A percentile compares a stretch with the other conserved stretches of the same genome.
Conservation (phyloP, 1,140 invertebrate genomes). For the Microvelia longipes region DNA sequence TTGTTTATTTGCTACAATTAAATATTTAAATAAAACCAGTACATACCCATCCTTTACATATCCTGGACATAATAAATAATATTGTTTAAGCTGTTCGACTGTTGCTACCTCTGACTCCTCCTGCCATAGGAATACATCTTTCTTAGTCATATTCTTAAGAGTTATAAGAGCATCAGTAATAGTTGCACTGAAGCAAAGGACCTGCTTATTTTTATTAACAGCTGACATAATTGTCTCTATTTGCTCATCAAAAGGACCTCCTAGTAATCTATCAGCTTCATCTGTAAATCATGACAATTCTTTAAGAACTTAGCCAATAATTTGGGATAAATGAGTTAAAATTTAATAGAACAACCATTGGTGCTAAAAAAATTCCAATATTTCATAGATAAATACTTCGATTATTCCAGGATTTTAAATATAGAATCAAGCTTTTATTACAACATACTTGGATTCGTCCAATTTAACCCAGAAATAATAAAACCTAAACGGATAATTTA, state of each 20-base stretch:
- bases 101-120: slow-evolving; percentile 53
- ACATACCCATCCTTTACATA: slow-evolving; percentile 82
- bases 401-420: no score
- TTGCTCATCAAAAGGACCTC: slow-evolving; percentile 62
- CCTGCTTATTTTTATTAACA: slow-evolving; percentile 66
- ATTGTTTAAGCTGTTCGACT: slow-evolving; percentile 74
- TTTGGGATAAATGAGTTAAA: no score
- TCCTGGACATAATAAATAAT: slow-evolving; percentile 74
- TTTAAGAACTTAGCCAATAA: no score
- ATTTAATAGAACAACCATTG: no score
- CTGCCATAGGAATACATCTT: slow-evolving; percentile 44
- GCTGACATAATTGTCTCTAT: slow-evolving; percentile 66
- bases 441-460: no score
- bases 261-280: slow-evolving; percentile 79
- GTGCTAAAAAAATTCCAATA: no score
- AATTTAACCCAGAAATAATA: no score
- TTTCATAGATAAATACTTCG: no score
- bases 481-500: no score
- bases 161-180: slow-evolving; percentile 72
- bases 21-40: no score
- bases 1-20: no score
- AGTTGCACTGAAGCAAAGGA: slow-evolving; percentile 88
- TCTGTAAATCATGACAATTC: slow-evolving; percentile 37
- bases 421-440: no score
- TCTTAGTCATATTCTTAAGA: slow-evolving; percentile 34